Base-by-base conservation (phyloP, 2,797 vertebrate species). In the Pseudochirops cupreus region DNA sequence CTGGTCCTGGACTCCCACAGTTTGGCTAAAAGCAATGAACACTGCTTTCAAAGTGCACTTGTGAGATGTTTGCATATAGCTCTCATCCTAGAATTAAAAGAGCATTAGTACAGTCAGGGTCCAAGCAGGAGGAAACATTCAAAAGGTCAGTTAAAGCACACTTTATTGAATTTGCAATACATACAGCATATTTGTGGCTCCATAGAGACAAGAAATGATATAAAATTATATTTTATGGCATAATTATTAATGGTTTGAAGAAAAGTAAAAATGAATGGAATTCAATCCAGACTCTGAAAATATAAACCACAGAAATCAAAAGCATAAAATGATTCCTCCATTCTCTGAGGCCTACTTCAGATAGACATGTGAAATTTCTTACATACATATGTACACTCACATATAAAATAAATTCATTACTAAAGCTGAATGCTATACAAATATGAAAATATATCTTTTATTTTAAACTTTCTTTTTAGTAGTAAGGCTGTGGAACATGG, bases 91-190 rank as follows among this genome's bases (percentile, higher is more conserved):
- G 59, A 94, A 92, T 62, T 94, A 82, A 93, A 94, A 93, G 92
- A 4, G 33, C 87, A 92, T 91, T 89, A 33, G 54, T 31, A 90
- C 56, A 50, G 39, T 53, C 31, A 21, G 67, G 18, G 90, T 29
- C 10, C 93, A 91, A 91, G 56, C 90, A 57, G 91, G 94, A 95
- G 31, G 11, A 56, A 93, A 96, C 82, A 94, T 16, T 90, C 67
- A 53, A 62, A 92, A 95, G 94, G 92, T 91, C n/a, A 92, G 93
- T 14, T 59, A 56, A 98, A 97, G 21, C 0, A 0, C 2, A 29
- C 54, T 98, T 98, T 98, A 98, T 98, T 99, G 94, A 94, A 97
- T 97, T 96, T 95, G 52, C 62, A 98, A 97, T 28, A 95, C 50
- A 97, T 90, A 96, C 95, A 97, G 16, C 67, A 95, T 89, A 54